Percentiles rank a stretch among this genome's conserved stretches.
Evolutionary conservation across 2,797 vertebrate genomes (phyloP).

Genomic region (Lophius americanus): DNA sequence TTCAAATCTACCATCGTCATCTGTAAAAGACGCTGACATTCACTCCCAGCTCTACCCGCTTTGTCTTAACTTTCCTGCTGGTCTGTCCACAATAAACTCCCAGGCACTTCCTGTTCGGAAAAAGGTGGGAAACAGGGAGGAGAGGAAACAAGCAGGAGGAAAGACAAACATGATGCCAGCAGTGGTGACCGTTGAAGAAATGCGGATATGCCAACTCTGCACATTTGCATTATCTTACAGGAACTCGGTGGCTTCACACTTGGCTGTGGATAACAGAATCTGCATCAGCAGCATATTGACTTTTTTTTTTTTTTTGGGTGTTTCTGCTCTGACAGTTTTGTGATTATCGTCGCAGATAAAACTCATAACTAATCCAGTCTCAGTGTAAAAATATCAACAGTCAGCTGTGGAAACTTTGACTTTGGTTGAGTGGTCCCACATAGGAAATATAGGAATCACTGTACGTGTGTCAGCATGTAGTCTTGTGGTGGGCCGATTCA

Average conservation of each 20-base stretch:
- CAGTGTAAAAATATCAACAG: neutral
- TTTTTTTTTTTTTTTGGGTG: too few relatives aligned
- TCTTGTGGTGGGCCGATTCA: too few relatives aligned
- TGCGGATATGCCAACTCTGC: neutral
- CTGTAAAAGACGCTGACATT: neutral
- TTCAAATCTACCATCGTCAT: neutral
- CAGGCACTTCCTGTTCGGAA: conserved; percentile 51
- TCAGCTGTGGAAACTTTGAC: neutral
- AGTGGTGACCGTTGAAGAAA: conserved; percentile 1
- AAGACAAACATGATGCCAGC: conserved; percentile 6
- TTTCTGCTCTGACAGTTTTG: neutral
- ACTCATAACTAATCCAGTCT: neutral
- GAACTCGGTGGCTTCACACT: neutral
- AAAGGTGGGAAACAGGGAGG: conserved; percentile 37
- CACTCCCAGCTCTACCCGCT: neutral
- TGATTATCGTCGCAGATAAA: neutral
- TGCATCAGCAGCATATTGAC: neutral
- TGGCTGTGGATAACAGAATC: neutral
- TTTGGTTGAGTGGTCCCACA: neutral
- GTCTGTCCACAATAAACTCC: neutral
- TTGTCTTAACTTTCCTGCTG: neutral
- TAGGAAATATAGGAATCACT: too few relatives aligned
- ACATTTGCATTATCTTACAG: neutral
- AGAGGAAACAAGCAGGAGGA: conserved; percentile 27
- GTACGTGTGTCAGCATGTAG: too few relatives aligned